Conservation (phyloP, 2,797 vertebrate genomes). For the Poeciliopsis infans region DNA sequence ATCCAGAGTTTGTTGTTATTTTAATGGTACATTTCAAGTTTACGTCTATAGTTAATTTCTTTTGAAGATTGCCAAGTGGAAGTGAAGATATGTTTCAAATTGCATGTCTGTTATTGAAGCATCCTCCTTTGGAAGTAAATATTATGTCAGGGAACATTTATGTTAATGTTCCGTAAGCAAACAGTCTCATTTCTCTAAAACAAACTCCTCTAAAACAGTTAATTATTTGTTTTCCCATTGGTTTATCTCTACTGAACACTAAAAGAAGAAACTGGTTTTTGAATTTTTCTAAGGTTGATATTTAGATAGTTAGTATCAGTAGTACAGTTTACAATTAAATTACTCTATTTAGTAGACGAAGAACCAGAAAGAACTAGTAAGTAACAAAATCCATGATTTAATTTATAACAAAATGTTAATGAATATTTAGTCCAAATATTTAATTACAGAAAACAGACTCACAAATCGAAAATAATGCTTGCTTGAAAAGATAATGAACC, state of each 20-base stretch:
- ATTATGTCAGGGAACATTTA: background rate
- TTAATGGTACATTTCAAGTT: background rate
- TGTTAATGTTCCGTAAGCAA: background rate
- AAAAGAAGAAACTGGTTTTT: background rate
- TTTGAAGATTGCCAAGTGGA: background rate
- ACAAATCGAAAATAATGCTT: background rate
- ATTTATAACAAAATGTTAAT: background rate
- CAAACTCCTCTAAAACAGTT: background rate
- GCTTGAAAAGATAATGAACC: background rate
- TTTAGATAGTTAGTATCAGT: background rate
- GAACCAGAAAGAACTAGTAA: background rate
- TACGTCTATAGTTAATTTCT: background rate
- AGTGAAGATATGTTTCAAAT: background rate
- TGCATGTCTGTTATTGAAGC: conserved; percentile 13
- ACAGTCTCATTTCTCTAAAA: background rate
- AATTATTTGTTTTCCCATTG: background rate
- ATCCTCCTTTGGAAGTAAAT: conserved; percentile 13
- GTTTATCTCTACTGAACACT: background rate
- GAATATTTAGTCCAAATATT: background rate
- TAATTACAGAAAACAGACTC: background rate
- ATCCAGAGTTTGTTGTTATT: background rate
- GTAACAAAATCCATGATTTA: background rate
- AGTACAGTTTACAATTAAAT: background rate
- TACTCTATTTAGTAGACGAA: background rate
- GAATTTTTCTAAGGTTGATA: background rate